Base-by-base conservation (phyloP, 2,797 vertebrate species). In the Vireo griseus region DNA sequence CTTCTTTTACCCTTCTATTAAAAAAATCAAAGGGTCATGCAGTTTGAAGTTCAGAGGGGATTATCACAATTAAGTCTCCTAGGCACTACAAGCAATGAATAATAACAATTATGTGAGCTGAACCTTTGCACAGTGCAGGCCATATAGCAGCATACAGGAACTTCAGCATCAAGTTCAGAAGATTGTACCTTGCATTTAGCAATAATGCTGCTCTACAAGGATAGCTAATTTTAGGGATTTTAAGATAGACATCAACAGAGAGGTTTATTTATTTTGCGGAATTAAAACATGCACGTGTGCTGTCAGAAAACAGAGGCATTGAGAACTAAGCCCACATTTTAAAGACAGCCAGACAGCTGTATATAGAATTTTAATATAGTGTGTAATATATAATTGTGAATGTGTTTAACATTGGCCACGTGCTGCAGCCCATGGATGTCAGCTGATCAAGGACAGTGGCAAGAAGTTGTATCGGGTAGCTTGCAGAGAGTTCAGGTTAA, bases 11-110 rank as follows among this genome's bases (percentile, higher is more conserved):
- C 90, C 77, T 90, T 73, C 93, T 71, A 40, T 91, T 76, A 82
- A 84, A 95, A 94, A 92, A 92, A 69, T 82, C 90, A 94, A 89
- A 90, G 71, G 73, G 90, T 93, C 80, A 42, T 39, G 74, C 7
- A n/a, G 81, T 97, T 95, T 95, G 66, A 86, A 90, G 76, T 95
- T 88, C 79, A 78, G 88, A 90, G 77, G 79, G 90, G 94, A 96
- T 95, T 95, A 96, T 95, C 94, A 96, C 95, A 93, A 96, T 97
- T 96, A 95, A 80, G 86, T 96, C 90, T 95, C 86, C 94, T 91
- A 94, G 88, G 82, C 71, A 86, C 79, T 95, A 76, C 78, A 95
- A 92, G 93, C 83, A 91, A 68, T 94, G 93, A 96, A 90, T 94
- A 94, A 96, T 95, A 86, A 94, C 91, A 94, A 91, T 92, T 17